Conservation (phyloP, 2,888 invertebrate genomes). For the Spilosoma lubricipeda region DNA sequence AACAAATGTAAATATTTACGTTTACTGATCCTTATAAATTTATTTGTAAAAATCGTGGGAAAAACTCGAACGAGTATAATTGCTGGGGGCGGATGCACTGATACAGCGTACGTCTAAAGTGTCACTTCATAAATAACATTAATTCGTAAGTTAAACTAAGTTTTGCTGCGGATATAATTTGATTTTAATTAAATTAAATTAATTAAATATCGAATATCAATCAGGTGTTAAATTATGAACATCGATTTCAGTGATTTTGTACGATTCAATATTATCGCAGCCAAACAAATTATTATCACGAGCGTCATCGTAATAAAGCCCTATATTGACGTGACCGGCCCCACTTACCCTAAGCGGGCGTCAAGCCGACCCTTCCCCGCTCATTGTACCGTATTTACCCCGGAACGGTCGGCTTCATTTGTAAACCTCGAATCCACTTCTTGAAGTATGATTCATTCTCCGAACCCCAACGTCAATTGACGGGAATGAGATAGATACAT, state of each 20-base stretch:
- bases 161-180: conserved; percentile 8
- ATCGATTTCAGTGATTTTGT: conserved; percentile 27
- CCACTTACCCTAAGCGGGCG: conserved; percentile 83
- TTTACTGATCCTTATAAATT: conserved; percentile 53
- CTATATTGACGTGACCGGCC: conserved; percentile 84
- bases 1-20: conserved; percentile 11
- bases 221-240: conserved; percentile 23
- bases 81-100: conserved; percentile 74
- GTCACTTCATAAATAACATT: conserved; percentile 67
- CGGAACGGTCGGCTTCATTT: conserved; percentile 83
- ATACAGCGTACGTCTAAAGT: conserved; percentile 62
- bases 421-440: conserved; percentile 84
- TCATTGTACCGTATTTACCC: conserved; percentile 84
- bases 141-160: conserved; percentile 50
- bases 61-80: conserved; percentile 72
- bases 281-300: conserved; percentile 80
- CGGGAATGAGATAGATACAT: conserved; percentile 70
- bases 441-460: conserved; percentile 84
- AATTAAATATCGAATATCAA: too few species aligned
- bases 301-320: conserved; percentile 80
- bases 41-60: conserved; percentile 80
- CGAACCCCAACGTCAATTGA: conserved; percentile 75
- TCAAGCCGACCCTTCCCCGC: conserved; percentile 80
- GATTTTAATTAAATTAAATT: too few species aligned
- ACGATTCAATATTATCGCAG: conserved; percentile 58